Conservation (phyloP, 1,140 invertebrate genomes). For the Danaus melanippus region DNA sequence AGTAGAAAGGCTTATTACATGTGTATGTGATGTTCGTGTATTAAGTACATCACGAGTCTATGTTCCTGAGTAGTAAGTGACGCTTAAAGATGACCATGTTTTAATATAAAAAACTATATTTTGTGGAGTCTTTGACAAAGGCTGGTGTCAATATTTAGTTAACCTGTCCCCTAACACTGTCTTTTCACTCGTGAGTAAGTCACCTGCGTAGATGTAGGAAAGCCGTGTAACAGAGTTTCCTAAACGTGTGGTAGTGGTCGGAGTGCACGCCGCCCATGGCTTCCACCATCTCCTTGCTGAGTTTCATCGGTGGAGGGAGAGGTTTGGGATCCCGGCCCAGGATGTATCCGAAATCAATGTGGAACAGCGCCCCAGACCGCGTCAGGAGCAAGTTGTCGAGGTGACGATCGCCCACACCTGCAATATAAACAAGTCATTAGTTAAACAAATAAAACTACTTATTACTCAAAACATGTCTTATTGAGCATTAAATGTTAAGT, state of each 20-base stretch:
- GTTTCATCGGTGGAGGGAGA: conserved; percentile 97
- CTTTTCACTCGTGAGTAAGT: not conserved
- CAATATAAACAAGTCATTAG: conserved; percentile 5
- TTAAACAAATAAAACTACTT: conserved; percentile 3
- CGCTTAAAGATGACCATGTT: too few species aligned
- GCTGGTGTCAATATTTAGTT: too few species aligned
- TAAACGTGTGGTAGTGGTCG: conserved; percentile 95
- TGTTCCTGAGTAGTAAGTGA: too few species aligned
- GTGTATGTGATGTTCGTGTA: too few species aligned
- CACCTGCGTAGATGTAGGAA: conserved; percentile 93
- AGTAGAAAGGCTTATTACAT: too few species aligned
- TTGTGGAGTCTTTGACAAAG: too few species aligned
- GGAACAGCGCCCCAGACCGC: conserved; percentile 92
- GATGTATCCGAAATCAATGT: conserved; percentile 99
- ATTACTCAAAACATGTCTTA: too few species aligned
- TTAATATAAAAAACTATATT: too few species aligned
- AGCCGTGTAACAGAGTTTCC: conserved; percentile 95
- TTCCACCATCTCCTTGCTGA: conserved; percentile 99
- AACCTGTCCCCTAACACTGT: too few species aligned
- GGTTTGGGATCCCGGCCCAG: conserved; percentile 98
- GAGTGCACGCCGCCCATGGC: conserved; percentile 97
- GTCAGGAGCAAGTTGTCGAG: conserved; percentile 97
- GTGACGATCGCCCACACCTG: conserved; percentile 97
- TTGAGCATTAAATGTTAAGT: too few species aligned
- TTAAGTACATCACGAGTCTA: too few species aligned